A percentile compares a stretch with the other conserved stretches of the same genome.
phyloP scores from a whole-genome alignment of 2,113 vertebrate genomes.

The Promerops cafer region DNA sequence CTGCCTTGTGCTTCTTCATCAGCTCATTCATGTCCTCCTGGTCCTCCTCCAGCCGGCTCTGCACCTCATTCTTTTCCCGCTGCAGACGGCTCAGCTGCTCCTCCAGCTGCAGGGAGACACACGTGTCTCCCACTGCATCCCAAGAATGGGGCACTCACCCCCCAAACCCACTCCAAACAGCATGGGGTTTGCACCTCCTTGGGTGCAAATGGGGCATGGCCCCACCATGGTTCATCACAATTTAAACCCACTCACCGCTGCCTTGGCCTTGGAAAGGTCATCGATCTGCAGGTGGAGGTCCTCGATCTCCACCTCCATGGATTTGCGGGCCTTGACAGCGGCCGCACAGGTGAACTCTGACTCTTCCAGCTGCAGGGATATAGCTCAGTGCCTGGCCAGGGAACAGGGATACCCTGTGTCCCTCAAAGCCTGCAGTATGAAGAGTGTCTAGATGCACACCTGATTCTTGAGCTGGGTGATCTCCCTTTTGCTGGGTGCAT shows the following conservation, averaged over 20 bases:
- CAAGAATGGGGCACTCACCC: neutral
- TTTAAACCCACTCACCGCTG: conserved; percentile 71
- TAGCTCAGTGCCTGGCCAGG: neutral
- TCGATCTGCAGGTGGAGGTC: conserved; percentile 97
- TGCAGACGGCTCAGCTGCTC: conserved; percentile 95
- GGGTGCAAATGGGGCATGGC: accelerated
- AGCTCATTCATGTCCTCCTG: conserved; percentile 98
- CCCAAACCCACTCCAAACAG: neutral
- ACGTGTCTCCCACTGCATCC: neutral
- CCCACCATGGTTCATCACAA: accelerated
- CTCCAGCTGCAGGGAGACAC: conserved; percentile 79
- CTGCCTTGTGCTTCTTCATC: conserved; percentile 98
- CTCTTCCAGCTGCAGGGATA: conserved; percentile 86
- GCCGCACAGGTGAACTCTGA: conserved; percentile 94
- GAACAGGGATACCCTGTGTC: neutral
- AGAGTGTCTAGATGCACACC: conserved; percentile 63
- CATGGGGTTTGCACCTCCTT: accelerated
- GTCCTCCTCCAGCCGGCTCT: conserved; percentile 94
- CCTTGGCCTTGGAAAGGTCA: conserved; percentile 91
- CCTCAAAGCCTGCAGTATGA: neutral
- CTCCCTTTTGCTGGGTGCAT: conserved; percentile 94
- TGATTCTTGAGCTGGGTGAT: conserved; percentile 96
- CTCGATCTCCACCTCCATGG: conserved; percentile 97
- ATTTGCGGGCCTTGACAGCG: conserved; percentile 91
- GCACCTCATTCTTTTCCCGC: conserved; percentile 93